phyloP scores from a whole-genome alignment of 2,113 vertebrate genomes.

The Antechinus stuartii region DNA sequence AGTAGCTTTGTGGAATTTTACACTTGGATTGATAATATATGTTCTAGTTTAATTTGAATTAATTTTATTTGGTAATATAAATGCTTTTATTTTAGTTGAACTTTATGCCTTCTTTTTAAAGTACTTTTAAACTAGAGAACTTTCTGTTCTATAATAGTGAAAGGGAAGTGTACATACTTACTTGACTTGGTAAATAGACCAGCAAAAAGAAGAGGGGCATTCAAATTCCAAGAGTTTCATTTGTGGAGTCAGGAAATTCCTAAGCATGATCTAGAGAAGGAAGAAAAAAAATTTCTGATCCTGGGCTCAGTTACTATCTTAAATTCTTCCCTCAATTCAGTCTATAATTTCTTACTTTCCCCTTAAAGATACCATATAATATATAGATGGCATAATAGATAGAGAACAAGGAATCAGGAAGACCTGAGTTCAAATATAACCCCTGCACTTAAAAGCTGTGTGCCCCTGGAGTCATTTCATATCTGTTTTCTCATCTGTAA shows the following conservation, averaged over 20 bases:
- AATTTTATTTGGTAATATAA: neutral
- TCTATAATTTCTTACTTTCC: neutral
- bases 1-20: neutral
- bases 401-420: neutral
- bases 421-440: neutral
- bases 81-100: slow-evolving; percentile 35
- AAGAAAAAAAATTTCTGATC: neutral
- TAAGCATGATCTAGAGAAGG: neutral
- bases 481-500: neutral
- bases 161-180: neutral
- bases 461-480: neutral
- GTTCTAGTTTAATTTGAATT: neutral
- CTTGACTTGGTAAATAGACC: neutral
- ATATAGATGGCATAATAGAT: neutral
- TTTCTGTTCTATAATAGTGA: neutral
- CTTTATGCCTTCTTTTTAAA: slow-evolving; percentile 21
- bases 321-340: neutral
- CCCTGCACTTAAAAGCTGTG: neutral
- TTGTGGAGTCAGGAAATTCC: neutral
- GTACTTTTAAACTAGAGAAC: slow-evolving; percentile 4
- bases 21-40: neutral
- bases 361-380: neutral
- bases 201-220: neutral
- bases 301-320: neutral
- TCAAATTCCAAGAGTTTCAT: neutral